Evolutionary conservation across 2,888 invertebrate species (phyloP).

Genomic region (Hypsopygia costalis): DNA sequence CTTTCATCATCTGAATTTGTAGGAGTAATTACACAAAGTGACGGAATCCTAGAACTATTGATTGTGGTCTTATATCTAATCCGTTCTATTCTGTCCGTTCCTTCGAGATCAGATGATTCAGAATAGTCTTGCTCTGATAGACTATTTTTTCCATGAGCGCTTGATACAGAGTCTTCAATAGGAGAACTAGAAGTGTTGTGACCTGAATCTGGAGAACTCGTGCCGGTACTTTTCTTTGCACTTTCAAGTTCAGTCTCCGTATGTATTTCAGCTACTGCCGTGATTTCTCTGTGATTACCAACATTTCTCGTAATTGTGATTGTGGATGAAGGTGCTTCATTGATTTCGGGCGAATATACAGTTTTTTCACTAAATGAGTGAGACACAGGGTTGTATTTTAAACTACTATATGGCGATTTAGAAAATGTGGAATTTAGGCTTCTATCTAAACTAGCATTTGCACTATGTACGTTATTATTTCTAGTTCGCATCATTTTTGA

Average conservation of each 20-base stretch:
- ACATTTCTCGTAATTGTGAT: conserved; percentile 66
- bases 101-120: conserved; percentile 92
- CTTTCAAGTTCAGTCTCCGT: conserved; percentile 64
- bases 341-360: conserved; percentile 56
- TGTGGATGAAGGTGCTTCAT: conserved; percentile 45
- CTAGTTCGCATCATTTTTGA: conserved; percentile 80
- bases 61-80: conserved; percentile 93
- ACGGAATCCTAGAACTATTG: conserved; percentile 92
- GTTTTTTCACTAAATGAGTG: conserved; percentile 56
- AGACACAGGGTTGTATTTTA: conserved; percentile 54
- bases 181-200: conserved; percentile 91
- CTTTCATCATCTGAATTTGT: conserved; percentile 93
- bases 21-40: conserved; percentile 95
- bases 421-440: conserved; percentile 63
- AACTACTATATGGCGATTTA: conserved; percentile 62
- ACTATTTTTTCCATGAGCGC: conserved; percentile 85
- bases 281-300: conserved; percentile 75
- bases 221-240: conserved; percentile 81
- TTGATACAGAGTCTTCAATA: conserved; percentile 86
- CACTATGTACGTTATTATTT: conserved; percentile 67
- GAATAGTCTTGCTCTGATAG: conserved; percentile 91
- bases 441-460: conserved; percentile 80
- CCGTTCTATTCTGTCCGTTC: conserved; percentile 92
- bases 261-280: conserved; percentile 81
- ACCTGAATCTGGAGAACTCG: conserved; percentile 90